A percentile compares a stretch with the other conserved stretches of the same genome.
phyloP scores from a whole-genome alignment of 2,113 vertebrate species.

The Pardalotus punctatus region DNA sequence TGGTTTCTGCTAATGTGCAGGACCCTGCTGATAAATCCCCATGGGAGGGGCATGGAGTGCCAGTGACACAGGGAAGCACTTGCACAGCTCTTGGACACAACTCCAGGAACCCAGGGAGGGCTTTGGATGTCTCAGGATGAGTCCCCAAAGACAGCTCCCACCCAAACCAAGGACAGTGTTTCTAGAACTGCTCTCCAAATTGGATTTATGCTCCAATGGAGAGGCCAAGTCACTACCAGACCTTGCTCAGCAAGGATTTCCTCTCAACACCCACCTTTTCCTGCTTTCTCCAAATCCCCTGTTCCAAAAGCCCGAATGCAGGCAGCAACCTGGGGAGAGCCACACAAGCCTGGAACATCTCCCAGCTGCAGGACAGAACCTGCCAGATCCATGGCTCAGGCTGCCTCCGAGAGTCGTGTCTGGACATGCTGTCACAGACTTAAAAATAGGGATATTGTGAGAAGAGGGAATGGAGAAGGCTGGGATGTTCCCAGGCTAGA shows the following conservation, averaged over 20 bases:
- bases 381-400: not conserved
- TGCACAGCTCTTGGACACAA: not conserved
- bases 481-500: not conserved
- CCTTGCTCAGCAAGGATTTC: not conserved
- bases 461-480: not conserved
- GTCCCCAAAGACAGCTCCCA: not conserved
- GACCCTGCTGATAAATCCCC: not conserved
- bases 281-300: not conserved
- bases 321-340: not conserved
- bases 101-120: not conserved
- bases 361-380: not conserved
- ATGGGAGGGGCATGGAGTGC: not conserved
- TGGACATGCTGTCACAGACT: not conserved
- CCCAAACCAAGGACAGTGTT: not conserved
- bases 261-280: fast-evolving
- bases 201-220: not conserved
- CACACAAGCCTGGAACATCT: not conserved
- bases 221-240: not conserved
- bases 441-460: not conserved
- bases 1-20: not conserved
- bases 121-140: not conserved
- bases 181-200: not conserved
- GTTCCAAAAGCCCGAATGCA: not conserved
- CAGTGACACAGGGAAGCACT: not conserved
- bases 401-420: fast-evolving